These are phyloP conservation scores for Carabus problematicus DNA, from an alignment of 2,888 invertebrate species.

Conservation along the genomic window DNA sequence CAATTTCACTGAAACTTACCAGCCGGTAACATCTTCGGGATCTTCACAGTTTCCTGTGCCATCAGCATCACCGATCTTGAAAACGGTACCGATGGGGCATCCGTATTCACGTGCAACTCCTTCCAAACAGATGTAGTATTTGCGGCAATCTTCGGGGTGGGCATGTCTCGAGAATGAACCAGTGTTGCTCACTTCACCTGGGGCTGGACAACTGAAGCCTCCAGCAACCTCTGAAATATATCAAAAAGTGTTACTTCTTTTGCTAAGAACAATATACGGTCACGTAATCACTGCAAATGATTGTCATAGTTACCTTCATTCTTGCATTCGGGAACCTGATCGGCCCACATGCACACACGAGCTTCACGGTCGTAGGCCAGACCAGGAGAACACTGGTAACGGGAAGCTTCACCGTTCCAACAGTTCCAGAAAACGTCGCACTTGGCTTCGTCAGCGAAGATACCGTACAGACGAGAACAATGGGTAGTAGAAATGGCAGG, in stretches of 20 bases:
- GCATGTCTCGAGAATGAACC: constrained; percentile 95
- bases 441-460: constrained; percentile 86
- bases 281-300: constrained; percentile 27
- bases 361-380: constrained; percentile 93
- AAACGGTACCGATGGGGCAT: constrained; percentile 94
- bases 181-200: constrained; percentile 80
- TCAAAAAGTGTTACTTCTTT: too few relatives aligned
- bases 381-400: constrained; percentile 94
- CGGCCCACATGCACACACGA: constrained; percentile 96
- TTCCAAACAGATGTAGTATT: constrained; percentile 94
- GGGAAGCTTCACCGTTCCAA: constrained; percentile 94
- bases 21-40: constrained; percentile 95
- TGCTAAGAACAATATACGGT: not conserved
- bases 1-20: constrained; percentile 69
- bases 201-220: constrained; percentile 86
- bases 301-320: constrained; percentile 72
- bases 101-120: constrained; percentile 92
- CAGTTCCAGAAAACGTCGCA: constrained; percentile 97
- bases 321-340: constrained; percentile 92
- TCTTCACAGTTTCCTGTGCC: constrained; percentile 94
- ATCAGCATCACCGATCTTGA: constrained; percentile 90
- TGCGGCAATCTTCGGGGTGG: constrained; percentile 93
- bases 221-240: constrained; percentile 81
- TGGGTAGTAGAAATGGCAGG: constrained; percentile 85
- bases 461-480: constrained; percentile 87